Evolutionary conservation across 2,888 invertebrate species (phyloP), one percentile per base, ranked within the genome.

Genomic region (Drosophila picticornis): DNA sequence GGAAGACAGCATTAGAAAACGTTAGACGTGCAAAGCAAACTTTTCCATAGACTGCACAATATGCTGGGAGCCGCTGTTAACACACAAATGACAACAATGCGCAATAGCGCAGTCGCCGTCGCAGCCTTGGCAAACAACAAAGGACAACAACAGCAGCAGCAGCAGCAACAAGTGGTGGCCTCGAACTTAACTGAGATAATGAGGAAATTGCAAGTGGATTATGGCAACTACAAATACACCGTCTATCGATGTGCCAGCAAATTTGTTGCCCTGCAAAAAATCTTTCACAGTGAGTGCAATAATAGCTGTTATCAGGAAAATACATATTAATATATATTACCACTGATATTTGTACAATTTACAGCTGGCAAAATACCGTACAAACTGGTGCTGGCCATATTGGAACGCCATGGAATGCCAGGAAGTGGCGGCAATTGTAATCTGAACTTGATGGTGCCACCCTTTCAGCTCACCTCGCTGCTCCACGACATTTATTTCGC

Each of bases 181-280:
- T 40, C 63, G 9, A 81, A 62, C 48, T 62, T 92, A 38, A 46
- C 74, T 0, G 84, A 85, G 9, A 90, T 92, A 16, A 89, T 93
- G 75, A 77, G 82, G 0, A 84, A 91, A 64, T 66, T 93, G n/a
- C 86, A 91, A 52, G 60, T 71, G 56, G 92, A 93, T 58, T 93
- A 88, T 66, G 74, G 84, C 10, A 71, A 81, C 19, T 93, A 90
- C 67, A 93, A 92, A 71, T 93, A 91, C 62, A 92, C 92, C 0
- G 92, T 93, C 19, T 93, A 93, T 80, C 91, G 93, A 11, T 92
- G 93, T 73, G 93, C 93, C 19, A 82, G 88, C 16, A 93, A 93
- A 83, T 83, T 93, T 57, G 83, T 91, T 4, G 86, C 90, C 2
- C 60, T 93, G 11, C 92, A 93, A 65, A 92, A 92, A 69, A 83